phyloP scores from a whole-genome alignment of 2,888 invertebrate genomes.

The Strigamia transsilvanica region DNA sequence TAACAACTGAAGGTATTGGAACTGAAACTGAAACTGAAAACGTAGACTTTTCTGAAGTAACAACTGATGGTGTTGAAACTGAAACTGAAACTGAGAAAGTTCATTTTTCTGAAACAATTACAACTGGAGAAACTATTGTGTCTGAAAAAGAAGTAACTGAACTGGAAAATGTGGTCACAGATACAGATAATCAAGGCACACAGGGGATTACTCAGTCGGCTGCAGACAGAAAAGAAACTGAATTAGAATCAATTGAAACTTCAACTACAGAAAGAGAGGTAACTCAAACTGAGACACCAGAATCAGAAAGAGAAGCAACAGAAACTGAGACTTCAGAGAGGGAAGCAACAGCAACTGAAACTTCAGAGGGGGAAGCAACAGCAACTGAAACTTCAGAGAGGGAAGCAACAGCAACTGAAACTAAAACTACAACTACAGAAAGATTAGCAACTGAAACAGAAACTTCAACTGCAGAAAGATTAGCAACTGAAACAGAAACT shows the following conservation, averaged over 20 bases:
- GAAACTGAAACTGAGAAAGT: background rate
- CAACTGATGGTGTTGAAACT: background rate
- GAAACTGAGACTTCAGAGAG: background rate
- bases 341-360: background rate
- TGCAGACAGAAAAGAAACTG: slow-evolving; percentile 1
- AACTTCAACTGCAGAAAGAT: background rate
- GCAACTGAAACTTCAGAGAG: background rate
- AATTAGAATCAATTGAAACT: background rate
- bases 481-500: background rate
- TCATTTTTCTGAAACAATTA: background rate
- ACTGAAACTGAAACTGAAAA: slow-evolving; percentile 38
- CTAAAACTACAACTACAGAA: background rate
- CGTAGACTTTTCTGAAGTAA: background rate
- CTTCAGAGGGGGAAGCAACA: background rate
- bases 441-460: background rate
- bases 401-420: background rate
- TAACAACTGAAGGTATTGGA: background rate
- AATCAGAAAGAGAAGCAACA: background rate
- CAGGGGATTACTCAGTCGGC: background rate
- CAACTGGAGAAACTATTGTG: background rate
- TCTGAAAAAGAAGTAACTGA: background rate
- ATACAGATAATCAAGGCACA: background rate
- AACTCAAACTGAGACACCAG: background rate
- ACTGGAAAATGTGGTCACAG: background rate
- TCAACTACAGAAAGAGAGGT: background rate